Conservation (phyloP, 1,140 invertebrate species). For the Psix sp. region DNA sequence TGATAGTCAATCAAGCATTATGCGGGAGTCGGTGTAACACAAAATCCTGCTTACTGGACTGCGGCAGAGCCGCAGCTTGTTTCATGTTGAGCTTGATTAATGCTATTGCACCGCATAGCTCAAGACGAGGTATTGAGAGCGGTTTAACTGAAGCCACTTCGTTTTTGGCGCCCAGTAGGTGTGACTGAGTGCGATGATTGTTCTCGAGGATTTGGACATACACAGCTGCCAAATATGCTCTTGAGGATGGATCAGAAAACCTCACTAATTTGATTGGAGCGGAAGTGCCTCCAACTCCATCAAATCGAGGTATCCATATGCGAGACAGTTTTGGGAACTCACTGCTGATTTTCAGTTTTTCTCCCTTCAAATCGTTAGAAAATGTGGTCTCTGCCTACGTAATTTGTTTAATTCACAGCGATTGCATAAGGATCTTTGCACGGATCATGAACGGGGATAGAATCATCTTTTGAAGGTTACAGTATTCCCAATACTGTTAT, state of each 20-base stretch:
- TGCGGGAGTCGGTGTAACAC: neutral
- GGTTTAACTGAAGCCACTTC: neutral
- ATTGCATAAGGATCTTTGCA: constrained; percentile 1
- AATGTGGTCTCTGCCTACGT: neutral
- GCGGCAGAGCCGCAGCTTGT: neutral
- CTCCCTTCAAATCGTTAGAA: neutral
- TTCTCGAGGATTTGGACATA: too few relatives aligned
- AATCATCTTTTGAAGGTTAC: neutral
- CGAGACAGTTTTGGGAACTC: too few relatives aligned
- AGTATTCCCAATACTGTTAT: neutral
- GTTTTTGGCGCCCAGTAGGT: neutral
- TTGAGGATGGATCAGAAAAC: too few relatives aligned
- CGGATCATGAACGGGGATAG: neutral
- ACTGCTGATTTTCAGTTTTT: neutral
- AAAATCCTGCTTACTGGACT: neutral
- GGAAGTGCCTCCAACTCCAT: too few relatives aligned
- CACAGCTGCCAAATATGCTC: too few relatives aligned
- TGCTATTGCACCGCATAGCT: neutral
- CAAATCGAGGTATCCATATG: too few relatives aligned
- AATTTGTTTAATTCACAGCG: neutral
- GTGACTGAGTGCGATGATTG: too few relatives aligned
- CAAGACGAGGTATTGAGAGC: neutral
- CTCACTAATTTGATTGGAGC: too few relatives aligned
- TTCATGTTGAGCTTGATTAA: neutral
- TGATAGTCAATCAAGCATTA: neutral